Base-by-base conservation (phyloP, 2,113 vertebrate genomes). In the Typhlomys cinereus region DNA sequence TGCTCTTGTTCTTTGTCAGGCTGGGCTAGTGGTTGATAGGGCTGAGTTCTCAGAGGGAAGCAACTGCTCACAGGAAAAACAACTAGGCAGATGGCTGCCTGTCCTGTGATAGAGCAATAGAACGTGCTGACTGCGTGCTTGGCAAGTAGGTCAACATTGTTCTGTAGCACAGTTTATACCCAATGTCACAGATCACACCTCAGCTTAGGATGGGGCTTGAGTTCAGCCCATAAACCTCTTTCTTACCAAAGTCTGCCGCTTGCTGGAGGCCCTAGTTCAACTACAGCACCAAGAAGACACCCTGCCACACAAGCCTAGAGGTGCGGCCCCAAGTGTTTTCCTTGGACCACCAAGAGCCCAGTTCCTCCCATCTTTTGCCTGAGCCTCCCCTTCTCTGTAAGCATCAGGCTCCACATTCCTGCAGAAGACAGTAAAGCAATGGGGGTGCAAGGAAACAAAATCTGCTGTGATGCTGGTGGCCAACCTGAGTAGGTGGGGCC, bases 11-110 rank as follows among this genome's bases (percentile, higher is more conserved):
- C 69, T 57, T 74, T 54, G 4, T 41, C 21, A 1, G 69, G 50
- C 5, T 61, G 9, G 0, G 27, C 50, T 5, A 39, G 18, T 1
- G 29, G n/a, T n/a, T n/a, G n/a, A n/a, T n/a, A n/a, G n/a, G n/a
- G 50, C 2, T 4, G 11, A 50, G 39, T 59, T 74, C 78, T 62
- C 41, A 29, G 54, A 39, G 10, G 79, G 14, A 73, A 34, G 39
- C 2, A 1, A 34, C 46, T 17, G 15, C 50, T 81, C 66, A 67
- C 81, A 27, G 44, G 82, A 70, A 85, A 70, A 88, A 78, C 46
- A 14, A 52, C 66, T 4, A 5, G 34, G 44, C 57, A 6, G 50
- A 25, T 18, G 69, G n/a, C 44, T 36, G 25, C n/a, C 18, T 27
- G 52, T 21, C 59, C 73, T 23, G 46, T 1, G 1, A 27, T 0